phyloP scores from a whole-genome alignment of 2,797 vertebrate species.

The Lophotriccus pileatus region DNA sequence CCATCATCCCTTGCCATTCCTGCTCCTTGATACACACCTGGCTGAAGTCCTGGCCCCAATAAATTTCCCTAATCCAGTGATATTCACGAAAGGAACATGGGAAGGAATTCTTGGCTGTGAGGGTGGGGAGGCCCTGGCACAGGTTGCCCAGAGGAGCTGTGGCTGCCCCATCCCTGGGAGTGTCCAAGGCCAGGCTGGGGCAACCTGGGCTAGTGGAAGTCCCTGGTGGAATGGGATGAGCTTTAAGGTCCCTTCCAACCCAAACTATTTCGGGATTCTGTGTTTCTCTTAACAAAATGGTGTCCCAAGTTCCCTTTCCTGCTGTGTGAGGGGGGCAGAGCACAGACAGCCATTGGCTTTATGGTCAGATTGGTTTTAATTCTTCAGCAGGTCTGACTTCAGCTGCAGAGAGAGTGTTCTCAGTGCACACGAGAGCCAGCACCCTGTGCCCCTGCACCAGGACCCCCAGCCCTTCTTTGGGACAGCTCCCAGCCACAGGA shows the following conservation, averaged over 20 bases:
- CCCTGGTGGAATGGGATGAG: background rate
- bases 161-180: background rate
- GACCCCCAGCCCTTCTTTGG: background rate
- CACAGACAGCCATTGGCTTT: background rate
- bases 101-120: background rate
- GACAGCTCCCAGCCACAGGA: conserved; percentile 13
- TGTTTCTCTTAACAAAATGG: rapidly evolving
- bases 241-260: background rate
- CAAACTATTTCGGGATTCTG: background rate
- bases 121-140: background rate
- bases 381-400: background rate
- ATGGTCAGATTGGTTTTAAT: background rate
- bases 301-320: background rate
- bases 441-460: background rate
- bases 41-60: background rate
- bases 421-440: background rate
- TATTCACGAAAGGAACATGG: background rate
- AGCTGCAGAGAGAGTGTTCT: background rate
- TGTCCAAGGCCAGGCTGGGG: background rate
- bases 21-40: background rate
- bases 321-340: background rate
- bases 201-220: background rate
- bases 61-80: background rate
- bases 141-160: background rate
- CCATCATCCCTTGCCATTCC: background rate